Evolutionary conservation across 1,140 invertebrate genomes (phyloP).

Genomic region (Calosoma granatense): DNA sequence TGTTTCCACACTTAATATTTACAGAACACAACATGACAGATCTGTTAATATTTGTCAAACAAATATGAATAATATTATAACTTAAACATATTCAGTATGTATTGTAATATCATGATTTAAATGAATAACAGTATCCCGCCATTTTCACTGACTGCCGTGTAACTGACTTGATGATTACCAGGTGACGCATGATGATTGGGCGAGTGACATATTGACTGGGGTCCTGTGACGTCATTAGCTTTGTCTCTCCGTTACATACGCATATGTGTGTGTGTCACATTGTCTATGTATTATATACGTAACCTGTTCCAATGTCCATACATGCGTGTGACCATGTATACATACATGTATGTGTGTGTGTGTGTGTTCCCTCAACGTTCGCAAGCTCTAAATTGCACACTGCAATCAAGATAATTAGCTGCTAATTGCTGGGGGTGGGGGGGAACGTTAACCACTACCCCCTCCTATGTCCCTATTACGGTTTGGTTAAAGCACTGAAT

Average conservation of each 20-base stretch:
- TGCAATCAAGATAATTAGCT: background rate
- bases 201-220: background rate
- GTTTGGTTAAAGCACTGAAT: no score
- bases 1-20: no score
- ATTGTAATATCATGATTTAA: no score
- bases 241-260: background rate
- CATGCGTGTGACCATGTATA: no score
- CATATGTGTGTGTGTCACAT: background rate
- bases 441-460: background rate
- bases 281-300: background rate
- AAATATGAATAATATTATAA: no score
- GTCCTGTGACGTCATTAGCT: background rate
- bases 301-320: background rate
- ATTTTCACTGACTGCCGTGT: no score
- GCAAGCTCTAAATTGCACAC: background rate
- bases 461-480: no score
- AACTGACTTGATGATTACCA: background rate
- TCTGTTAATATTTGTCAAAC: no score
- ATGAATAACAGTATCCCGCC: no score
- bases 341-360: background rate
- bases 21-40: no score
- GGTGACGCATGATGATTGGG: background rate
- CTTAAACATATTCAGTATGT: no score
- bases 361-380: background rate
- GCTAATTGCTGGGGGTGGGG: background rate